Evolutionary conservation across 2,888 invertebrate genomes (phyloP).

Genomic region (Chesias legatella): DNA sequence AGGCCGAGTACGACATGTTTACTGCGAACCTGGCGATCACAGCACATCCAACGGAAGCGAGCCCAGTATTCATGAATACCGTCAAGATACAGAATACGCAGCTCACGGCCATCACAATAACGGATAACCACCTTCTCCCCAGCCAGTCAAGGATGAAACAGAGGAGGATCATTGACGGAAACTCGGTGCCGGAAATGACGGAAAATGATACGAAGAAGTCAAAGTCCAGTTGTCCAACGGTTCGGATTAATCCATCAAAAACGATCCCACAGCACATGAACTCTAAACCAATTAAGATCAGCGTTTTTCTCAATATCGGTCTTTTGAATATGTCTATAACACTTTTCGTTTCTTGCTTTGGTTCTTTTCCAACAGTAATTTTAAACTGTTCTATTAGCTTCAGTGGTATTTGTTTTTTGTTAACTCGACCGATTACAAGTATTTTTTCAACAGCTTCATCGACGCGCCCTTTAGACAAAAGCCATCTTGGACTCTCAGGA

Average conservation of each 20-base stretch:
- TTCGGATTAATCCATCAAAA: slow-evolving; percentile 51
- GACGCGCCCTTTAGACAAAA: slow-evolving; percentile 49
- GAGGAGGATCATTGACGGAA: slow-evolving; percentile 48
- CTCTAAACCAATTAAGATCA: slow-evolving; percentile 46
- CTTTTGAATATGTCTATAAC: slow-evolving; percentile 47
- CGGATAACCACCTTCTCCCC: slow-evolving; percentile 52
- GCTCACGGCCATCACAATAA: slow-evolving; percentile 38
- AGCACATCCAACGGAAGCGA: slow-evolving; percentile 44
- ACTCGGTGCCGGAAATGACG: slow-evolving; percentile 51
- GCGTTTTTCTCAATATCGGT: slow-evolving; percentile 44
- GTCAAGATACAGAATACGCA: slow-evolving; percentile 45
- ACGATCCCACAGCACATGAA: slow-evolving; percentile 49
- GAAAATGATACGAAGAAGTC: slow-evolving; percentile 58
- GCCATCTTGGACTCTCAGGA: slow-evolving; percentile 58
- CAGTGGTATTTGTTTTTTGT: slow-evolving; percentile 45
- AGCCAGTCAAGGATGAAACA: slow-evolving; percentile 52
- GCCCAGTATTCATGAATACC: slow-evolving; percentile 40
- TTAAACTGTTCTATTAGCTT: slow-evolving; percentile 51
- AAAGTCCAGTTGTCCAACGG: slow-evolving; percentile 46
- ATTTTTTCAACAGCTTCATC: slow-evolving; percentile 52
- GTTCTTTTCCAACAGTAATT: slow-evolving; percentile 26
- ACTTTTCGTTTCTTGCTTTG: slow-evolving; percentile 36
- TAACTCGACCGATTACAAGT: slow-evolving; percentile 46
- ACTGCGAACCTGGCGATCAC: slow-evolving; percentile 52
- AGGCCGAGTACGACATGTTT: slow-evolving; percentile 46